Evolutionary conservation across 2,888 invertebrate species (phyloP), one percentile per base, ranked within the genome.

Genomic region (Tigriopus californicus): DNA sequence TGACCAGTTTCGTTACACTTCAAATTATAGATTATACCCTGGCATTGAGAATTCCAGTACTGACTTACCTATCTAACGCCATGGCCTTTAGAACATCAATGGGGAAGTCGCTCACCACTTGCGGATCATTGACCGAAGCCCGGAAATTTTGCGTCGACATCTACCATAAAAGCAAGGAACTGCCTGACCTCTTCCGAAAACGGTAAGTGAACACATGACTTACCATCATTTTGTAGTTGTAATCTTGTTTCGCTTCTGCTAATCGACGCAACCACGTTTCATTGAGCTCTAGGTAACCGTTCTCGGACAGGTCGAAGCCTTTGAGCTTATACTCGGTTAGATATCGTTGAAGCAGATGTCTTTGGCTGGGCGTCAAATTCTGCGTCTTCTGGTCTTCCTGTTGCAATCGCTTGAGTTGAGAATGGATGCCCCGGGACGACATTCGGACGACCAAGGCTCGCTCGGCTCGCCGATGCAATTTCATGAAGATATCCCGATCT

Each of bases 51-150:
- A n/a, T n/a, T n/a, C n/a, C n/a, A n/a, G n/a, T n/a, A 67, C 69
- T 33, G 4, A 8, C 33, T 33, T 33, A 33, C 33, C 33, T 33
- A 70, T 84, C 79, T 2, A 73, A 68, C 0, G 85, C 78, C 68
- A 84, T 81, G 0, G 75, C 71, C 67, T 79, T 78, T 2, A 85
- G 70, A 51, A 86, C 69, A 55, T 78, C 75, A 8, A 76, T 73
- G 0, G 90, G 90, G 70, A 89, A 85, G 65, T 84, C 83, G 64
- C 78, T 77, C 13, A 86, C 76, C 41, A 81, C 65, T 54, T 74
- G 73, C 54, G 76, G 75, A 71, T 89, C 82, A 1, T 72, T 74
- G 61, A 90, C 78, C 1, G 74, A 76, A 66, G 80, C 81, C 1
- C 74, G 74, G 68, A 87, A 89, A 20, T 77, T 69, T 64, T 79